Evolutionary conservation across 2,888 invertebrate genomes (phyloP).

Genomic region (Cylloceria caligata): DNA sequence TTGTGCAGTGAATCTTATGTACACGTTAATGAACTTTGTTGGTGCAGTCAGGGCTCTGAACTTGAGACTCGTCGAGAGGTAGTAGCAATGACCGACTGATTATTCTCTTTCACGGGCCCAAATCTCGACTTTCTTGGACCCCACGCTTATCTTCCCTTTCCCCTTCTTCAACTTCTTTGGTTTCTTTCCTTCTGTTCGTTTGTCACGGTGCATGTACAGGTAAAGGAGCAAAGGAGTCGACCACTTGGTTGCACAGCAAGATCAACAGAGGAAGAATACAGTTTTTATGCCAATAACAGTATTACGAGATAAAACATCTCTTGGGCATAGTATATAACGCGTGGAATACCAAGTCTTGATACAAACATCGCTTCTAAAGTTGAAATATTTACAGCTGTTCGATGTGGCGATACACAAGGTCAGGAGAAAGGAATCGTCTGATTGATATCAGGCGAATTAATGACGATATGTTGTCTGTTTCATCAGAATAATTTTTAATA

Average conservation of each 20-base stretch:
- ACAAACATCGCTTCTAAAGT: too few relatives aligned
- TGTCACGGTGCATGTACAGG: background rate
- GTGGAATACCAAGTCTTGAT: too few relatives aligned
- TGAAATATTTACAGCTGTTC: too few relatives aligned
- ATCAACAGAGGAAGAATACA: background rate
- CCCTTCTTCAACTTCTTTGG: background rate
- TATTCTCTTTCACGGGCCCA: background rate
- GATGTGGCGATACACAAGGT: too few relatives aligned
- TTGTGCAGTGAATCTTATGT: background rate
- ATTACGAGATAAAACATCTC: too few relatives aligned
- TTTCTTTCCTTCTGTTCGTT: background rate
- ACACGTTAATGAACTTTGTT: background rate
- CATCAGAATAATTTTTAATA: slow-evolving; percentile 38
- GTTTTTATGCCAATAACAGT: background rate
- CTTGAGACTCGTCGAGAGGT: slow-evolving; percentile 11
- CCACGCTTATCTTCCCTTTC: background rate
- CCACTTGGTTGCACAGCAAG: background rate
- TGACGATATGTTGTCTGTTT: background rate
- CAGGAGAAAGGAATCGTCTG: background rate
- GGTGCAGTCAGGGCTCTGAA: background rate
- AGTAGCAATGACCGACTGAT: slow-evolving; percentile 30
- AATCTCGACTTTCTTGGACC: slow-evolving; percentile 15
- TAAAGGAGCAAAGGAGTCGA: background rate
- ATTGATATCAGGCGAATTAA: background rate
- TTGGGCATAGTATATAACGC: too few relatives aligned